Evolutionary conservation across 2,888 invertebrate species (phyloP).

Genomic region (Lycocerus yunnanus): DNA sequence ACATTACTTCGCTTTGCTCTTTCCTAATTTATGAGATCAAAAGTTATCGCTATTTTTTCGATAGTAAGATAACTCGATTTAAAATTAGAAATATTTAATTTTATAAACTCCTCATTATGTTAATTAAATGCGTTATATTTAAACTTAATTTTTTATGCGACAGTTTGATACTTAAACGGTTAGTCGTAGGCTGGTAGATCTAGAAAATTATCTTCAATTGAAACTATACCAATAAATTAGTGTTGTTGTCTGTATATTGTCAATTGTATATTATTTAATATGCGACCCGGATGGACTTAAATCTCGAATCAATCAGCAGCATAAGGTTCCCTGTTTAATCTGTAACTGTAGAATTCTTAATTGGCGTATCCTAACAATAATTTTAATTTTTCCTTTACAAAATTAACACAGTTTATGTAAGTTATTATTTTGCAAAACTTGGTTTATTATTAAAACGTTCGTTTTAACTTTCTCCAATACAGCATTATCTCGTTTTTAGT

Average conservation of each 20-base stretch:
- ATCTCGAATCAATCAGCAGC: not conserved
- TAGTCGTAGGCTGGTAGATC: not conserved
- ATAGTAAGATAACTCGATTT: not conserved
- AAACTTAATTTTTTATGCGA: not conserved
- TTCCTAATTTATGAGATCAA: not conserved
- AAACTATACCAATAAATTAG: not conserved
- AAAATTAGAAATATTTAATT: not conserved
- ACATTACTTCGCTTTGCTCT: not conserved
- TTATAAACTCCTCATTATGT: not conserved
- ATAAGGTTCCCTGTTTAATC: not conserved
- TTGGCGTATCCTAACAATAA: not conserved
- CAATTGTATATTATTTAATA: not conserved
- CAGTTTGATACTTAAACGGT: not conserved
- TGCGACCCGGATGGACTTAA: not conserved
- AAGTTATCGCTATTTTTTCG: not conserved
- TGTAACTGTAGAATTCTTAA: not conserved
- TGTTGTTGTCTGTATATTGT: not conserved
- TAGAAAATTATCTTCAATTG: not conserved
- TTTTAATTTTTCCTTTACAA: not conserved
- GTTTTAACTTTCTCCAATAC: slow-evolving; percentile 25
- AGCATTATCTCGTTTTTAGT: slow-evolving; percentile 10
- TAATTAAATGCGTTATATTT: not conserved
- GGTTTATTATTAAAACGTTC: not conserved
- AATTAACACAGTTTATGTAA: not conserved
- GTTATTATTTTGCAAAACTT: not conserved